phyloP scores from a whole-genome alignment of 2,797 vertebrate species.

The Cyclura pinguis region DNA sequence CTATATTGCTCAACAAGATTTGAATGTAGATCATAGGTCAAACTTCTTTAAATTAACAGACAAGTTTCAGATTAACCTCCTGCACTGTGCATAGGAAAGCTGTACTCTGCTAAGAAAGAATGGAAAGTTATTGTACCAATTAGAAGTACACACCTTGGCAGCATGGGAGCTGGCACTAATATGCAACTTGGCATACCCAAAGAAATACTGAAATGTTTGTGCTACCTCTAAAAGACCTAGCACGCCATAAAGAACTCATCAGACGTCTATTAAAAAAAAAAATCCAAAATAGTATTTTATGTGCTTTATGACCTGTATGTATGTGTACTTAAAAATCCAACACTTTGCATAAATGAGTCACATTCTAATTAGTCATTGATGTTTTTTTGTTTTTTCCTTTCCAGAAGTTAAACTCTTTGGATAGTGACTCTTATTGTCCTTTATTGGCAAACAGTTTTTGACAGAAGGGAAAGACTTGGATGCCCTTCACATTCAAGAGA shows the following conservation, averaged over 20 bases:
- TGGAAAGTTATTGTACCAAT: neutral
- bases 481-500: constrained; percentile 9
- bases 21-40: neutral
- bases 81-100: neutral
- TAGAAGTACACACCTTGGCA: neutral
- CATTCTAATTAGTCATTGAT: neutral
- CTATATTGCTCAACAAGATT: neutral
- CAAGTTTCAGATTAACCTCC: constrained; percentile 24
- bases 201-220: neutral
- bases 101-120: neutral
- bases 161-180: neutral
- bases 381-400: neutral
- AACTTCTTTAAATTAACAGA: neutral
- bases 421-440: neutral
- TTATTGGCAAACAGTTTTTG: neutral
- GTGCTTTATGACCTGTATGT: neutral
- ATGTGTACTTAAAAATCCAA: neutral
- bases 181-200: constrained; percentile 21
- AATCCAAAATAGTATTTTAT: neutral
- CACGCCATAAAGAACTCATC: neutral
- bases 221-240: neutral
- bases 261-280: neutral
- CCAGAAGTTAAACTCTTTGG: constrained; percentile 13
- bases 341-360: neutral
- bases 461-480: constrained; percentile 16